These are phyloP conservation scores for Drosophila anomalata DNA, from an alignment of 2,888 invertebrate species.

Conservation along the genomic window DNA sequence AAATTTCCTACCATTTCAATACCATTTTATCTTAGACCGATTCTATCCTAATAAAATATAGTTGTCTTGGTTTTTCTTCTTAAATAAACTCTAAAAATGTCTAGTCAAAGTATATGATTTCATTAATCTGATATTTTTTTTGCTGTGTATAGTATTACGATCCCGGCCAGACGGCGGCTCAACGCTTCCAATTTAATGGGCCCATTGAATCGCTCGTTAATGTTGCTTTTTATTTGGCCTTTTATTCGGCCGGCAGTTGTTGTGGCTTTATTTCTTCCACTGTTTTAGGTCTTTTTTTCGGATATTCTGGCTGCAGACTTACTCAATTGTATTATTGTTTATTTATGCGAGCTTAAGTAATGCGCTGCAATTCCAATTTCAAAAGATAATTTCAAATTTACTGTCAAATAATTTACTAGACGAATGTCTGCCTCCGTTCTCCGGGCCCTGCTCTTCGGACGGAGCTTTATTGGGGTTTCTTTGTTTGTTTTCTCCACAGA, in stretches of 20 bases:
- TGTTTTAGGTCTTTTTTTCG: slow-evolving; percentile 40
- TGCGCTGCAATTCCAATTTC: slow-evolving; percentile 70
- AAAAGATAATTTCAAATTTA: slow-evolving; percentile 76
- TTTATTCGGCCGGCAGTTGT: slow-evolving; percentile 58
- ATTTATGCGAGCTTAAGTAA: slow-evolving; percentile 81
- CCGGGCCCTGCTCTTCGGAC: background rate
- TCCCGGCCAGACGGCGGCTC: slow-evolving; percentile 58
- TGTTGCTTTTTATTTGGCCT: slow-evolving; percentile 81
- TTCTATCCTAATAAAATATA: background rate
- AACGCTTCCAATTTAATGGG: slow-evolving; percentile 75
- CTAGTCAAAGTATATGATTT: background rate
- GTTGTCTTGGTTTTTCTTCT: background rate
- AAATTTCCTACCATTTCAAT: background rate
- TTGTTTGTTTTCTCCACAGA: slow-evolving; percentile 45
- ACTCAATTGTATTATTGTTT: slow-evolving; percentile 77
- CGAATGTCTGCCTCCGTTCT: slow-evolving; percentile 12
- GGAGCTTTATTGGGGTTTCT: slow-evolving; percentile 31
- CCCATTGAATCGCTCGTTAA: slow-evolving; percentile 81
- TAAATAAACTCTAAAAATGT: background rate
- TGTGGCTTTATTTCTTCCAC: slow-evolving; percentile 33
- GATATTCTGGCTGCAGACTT: slow-evolving; percentile 56
- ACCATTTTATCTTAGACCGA: background rate
- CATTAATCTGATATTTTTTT: background rate
- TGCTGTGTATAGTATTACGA: slow-evolving; percentile 16
- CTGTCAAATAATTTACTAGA: slow-evolving; percentile 69